Conservation (phyloP, 2,888 invertebrate species). For the Hermodice carunculata region DNA sequence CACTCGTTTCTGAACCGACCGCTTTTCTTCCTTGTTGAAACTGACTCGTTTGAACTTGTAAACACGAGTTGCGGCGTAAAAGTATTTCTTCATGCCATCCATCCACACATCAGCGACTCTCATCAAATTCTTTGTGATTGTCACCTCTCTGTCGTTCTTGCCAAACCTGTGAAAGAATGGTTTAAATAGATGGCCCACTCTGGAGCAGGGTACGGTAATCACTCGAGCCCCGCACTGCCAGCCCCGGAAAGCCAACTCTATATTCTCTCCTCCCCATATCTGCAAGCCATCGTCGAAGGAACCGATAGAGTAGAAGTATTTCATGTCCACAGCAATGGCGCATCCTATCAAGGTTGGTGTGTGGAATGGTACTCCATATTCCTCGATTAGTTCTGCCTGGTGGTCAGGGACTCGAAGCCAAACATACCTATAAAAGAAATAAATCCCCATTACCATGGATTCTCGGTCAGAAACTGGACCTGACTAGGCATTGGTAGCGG, state of each 20-base stretch:
- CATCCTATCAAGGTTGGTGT: slow-evolving; percentile 41
- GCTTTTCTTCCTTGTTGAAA: slow-evolving; percentile 31
- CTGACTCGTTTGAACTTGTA: slow-evolving; percentile 38
- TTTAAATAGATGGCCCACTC: slow-evolving; percentile 49
- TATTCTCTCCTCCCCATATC: slow-evolving; percentile 51
- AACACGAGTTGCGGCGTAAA: slow-evolving; percentile 40
- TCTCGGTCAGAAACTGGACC: too few species aligned
- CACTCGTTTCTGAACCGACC: slow-evolving; percentile 71
- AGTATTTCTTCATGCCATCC: slow-evolving; percentile 42
- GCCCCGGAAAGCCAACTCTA: slow-evolving; percentile 44
- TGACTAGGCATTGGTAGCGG: too few species aligned
- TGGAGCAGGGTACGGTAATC: slow-evolving; percentile 44
- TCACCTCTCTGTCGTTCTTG: slow-evolving; percentile 33
- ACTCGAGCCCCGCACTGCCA: slow-evolving; percentile 48
- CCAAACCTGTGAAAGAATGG: slow-evolving; percentile 44
- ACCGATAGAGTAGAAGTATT: slow-evolving; percentile 42
- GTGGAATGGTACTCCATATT: slow-evolving; percentile 12
- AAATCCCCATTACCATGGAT: too few species aligned
- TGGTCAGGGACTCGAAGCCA: slow-evolving; percentile 25
- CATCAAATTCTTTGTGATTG: slow-evolving; percentile 45
- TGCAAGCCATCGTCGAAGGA: slow-evolving; percentile 41
- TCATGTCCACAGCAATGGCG: slow-evolving; percentile 44
- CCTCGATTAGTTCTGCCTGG: background rate
- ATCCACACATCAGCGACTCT: slow-evolving; percentile 47
- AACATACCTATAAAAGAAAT: slow-evolving; percentile 21